A percentile compares a stretch with the other conserved stretches of the same genome.
Conservation (phyloP, 2,797 vertebrate genomes). For the Fistularia tabacaria region DNA sequence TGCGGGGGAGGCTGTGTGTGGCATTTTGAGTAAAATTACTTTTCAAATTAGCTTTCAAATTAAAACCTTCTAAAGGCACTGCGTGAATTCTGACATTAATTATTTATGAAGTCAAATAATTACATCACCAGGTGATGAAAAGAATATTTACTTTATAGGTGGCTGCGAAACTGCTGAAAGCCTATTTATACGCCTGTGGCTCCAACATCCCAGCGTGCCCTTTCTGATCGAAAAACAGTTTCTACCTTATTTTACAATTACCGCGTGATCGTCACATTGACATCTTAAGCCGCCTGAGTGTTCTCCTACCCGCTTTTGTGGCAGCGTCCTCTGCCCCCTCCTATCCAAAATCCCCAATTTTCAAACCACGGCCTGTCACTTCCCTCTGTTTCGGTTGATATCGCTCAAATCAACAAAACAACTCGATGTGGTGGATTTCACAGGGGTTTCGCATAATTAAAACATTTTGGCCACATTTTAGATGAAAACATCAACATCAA, state of each 20-base stretch:
- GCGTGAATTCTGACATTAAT: conserved; percentile 12
- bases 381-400: conserved; percentile 23
- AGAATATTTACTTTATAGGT: conserved; percentile 16
- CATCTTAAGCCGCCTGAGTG: not conserved
- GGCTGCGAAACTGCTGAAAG: conserved; percentile 20
- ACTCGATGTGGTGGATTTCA: conserved; percentile 40
- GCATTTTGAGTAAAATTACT: conserved; percentile 12
- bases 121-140: conserved; percentile 15
- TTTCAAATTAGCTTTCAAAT: conserved; percentile 28
- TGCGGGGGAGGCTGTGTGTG: conserved; percentile 7
- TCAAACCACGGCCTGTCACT: conserved; percentile 7
- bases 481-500: conserved; percentile 19
- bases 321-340: conserved; percentile 13
- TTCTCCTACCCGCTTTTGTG: conserved; percentile 8
- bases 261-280: conserved; percentile 14
- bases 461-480: conserved; percentile 20
- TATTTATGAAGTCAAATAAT: conserved; percentile 26
- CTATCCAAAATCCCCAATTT: conserved; percentile 42
- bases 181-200: conserved; percentile 2
- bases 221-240: conserved; percentile 16
- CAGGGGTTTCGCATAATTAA: conserved; percentile 55
- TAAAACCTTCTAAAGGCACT: conserved; percentile 6
- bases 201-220: conserved; percentile 17
- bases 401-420: conserved; percentile 27
- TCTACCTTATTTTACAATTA: conserved; percentile 1